Base-by-base conservation (phyloP, 2,113 vertebrate genomes). In the Chloebia gouldiae region DNA sequence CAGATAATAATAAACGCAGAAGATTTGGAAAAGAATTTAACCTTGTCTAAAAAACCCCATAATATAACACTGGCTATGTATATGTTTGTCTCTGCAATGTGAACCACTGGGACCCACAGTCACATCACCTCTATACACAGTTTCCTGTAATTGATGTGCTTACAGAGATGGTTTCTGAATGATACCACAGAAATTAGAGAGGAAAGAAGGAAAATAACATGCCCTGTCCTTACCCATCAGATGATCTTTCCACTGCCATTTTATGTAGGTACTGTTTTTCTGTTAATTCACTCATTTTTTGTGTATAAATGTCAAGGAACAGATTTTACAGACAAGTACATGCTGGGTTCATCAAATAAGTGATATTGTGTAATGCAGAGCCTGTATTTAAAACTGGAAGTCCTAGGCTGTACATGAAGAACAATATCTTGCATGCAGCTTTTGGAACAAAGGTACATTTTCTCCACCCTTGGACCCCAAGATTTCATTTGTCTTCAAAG, bases 91-190 rank as follows among this genome's bases (percentile, higher is more conserved):
- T 89, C 33, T 63, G 39, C 19, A 42, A 30, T 37, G 22, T 68
- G 66, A 91, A 72, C 45, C 30, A 24, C 45, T 86, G 49, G 14
- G 37, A 76, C 42, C 10, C 31, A 31, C 14, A 49, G 39, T 63
- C 44, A 42, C 6, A 1, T 76, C 71, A 70, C 8, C 5, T 82
- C 42, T 73, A 19, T 40, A 33, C 66, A 84, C 33, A 70, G 50
- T 88, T 94, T 94, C 84, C 81, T 94, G 63, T 73, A 73, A 80
- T 21, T 82, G n/a, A 73, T 47, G 20, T 31, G 20, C 64, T 85
- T 73, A 31, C 6, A 1, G 42, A 37, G 9, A 10, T 37, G 7
- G 15, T 66, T 96, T 81, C 82, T n/a, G 10, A 93, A 60, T 72
- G 3, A 89, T n/a, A 39, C 25, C 35, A 87, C 0, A 93, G 70